These are phyloP conservation scores for Cheilosia soror DNA, from an alignment of 2,888 invertebrate species.

Conservation along the genomic window DNA sequence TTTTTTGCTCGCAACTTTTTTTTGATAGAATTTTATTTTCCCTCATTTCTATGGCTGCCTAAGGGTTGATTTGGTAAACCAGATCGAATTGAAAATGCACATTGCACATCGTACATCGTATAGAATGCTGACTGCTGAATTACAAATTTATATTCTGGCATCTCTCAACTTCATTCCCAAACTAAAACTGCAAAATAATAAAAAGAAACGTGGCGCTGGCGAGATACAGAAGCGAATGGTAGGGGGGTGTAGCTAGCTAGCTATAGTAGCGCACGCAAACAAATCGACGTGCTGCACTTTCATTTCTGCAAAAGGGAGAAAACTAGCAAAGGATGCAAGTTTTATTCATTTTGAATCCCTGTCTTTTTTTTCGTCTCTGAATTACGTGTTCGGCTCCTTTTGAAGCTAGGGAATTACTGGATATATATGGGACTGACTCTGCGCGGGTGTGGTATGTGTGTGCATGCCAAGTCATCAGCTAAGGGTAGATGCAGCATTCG, in stretches of 20 bases:
- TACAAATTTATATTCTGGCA: conserved; percentile 72
- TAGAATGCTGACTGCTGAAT: conserved; percentile 73
- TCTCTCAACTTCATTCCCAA: conserved; percentile 68
- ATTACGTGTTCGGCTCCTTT: conserved; percentile 58
- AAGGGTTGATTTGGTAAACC: conserved; percentile 69
- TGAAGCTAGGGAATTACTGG: conserved; percentile 43
- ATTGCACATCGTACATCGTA: conserved; percentile 48
- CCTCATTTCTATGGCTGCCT: conserved; percentile 30
- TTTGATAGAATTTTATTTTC: conserved; percentile 46
- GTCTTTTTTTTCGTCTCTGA: conserved; percentile 47
- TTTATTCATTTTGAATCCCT: conserved; percentile 71
- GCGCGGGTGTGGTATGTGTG: conserved; percentile 1
- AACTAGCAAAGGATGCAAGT: conserved; percentile 71
- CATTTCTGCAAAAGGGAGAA: conserved; percentile 46
- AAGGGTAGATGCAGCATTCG: conserved; percentile 66
- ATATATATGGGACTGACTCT: conserved; percentile 15
- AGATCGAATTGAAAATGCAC: conserved; percentile 73
- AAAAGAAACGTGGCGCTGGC: conserved; percentile 11
- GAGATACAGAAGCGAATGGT: neutral
- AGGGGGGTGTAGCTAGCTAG: neutral
- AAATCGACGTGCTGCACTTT: conserved; percentile 71
- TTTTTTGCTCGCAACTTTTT: conserved; percentile 19
- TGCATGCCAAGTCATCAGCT: conserved; percentile 61
- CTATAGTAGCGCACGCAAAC: conserved; percentile 61
- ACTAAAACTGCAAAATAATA: conserved; percentile 71